Percentiles rank a stretch among this genome's conserved stretches.
Evolutionary conservation across 1,140 invertebrate species (phyloP).

Genomic region (Eumaeus atala): DNA sequence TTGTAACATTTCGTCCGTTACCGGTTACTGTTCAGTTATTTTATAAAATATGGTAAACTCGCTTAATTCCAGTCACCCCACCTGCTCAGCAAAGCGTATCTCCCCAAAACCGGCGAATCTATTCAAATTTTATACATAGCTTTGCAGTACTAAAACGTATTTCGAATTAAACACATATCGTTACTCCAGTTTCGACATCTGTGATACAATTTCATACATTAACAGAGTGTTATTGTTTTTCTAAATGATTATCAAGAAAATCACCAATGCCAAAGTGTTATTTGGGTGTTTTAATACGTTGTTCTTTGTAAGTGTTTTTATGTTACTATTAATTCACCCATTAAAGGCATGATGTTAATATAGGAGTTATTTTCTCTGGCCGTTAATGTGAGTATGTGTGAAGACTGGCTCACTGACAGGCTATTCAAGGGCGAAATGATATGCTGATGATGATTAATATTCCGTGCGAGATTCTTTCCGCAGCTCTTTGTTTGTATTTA

Average conservation of each 20-base stretch:
- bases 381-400: no score
- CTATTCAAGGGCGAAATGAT: no score
- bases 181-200: constrained; percentile 24
- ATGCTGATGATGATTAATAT: no score
- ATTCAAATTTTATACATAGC: constrained; percentile 56
- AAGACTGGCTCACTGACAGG: no score
- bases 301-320: constrained; percentile 62
- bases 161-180: constrained; percentile 21
- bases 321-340: no score
- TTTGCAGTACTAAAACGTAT: constrained; percentile 32
- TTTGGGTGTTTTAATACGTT: constrained; percentile 67
- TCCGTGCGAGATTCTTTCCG: no score
- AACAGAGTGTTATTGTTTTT: constrained; percentile 22
- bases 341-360: no score
- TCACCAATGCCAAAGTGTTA: constrained; percentile 57
- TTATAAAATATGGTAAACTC: constrained; percentile 5
- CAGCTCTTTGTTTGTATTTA: no score
- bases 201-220: constrained; percentile 11
- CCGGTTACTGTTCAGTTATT: constrained; percentile 6
- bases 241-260: constrained; percentile 51
- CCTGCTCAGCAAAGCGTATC: constrained; percentile 71
- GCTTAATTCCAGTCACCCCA: constrained; percentile 73
- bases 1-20: constrained; percentile 12
- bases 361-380: no score
- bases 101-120: constrained; percentile 70